Evolutionary conservation across 2,888 invertebrate species (phyloP).

Genomic region (Ennomos fuscantarius): DNA sequence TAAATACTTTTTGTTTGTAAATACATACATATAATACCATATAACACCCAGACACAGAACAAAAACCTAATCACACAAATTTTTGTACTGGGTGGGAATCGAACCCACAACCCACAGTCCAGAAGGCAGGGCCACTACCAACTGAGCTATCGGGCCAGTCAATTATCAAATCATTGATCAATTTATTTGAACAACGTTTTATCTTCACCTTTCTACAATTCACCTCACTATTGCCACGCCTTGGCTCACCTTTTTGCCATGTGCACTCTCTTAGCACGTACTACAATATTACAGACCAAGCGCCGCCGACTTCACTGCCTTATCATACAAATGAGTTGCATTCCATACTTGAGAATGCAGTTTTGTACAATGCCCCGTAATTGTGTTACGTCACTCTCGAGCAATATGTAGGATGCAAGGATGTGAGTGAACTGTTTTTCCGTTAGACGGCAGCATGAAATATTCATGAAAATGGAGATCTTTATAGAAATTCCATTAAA

Average conservation of each 20-base stretch:
- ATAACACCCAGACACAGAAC: too few relatives aligned
- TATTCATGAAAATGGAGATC: slow-evolving; percentile 22
- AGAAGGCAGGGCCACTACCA: too few relatives aligned
- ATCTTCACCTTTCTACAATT: background rate
- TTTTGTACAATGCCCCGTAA: slow-evolving; percentile 44
- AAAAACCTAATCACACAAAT: too few relatives aligned
- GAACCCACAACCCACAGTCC: too few relatives aligned
- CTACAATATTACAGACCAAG: slow-evolving; percentile 67
- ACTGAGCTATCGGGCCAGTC: too few relatives aligned
- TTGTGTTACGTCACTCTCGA: slow-evolving; percentile 51
- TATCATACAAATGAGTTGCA: slow-evolving; percentile 70
- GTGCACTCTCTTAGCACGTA: slow-evolving; percentile 59
- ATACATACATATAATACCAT: too few relatives aligned
- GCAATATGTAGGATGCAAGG: slow-evolving; percentile 37
- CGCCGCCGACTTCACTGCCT: slow-evolving; percentile 57
- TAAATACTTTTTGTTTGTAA: too few relatives aligned
- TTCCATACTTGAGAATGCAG: slow-evolving; percentile 50
- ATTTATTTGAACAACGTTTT: background rate
- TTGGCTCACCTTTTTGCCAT: background rate
- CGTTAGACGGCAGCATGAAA: slow-evolving; percentile 30
- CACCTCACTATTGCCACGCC: background rate
- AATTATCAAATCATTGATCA: background rate
- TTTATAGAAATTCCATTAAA: slow-evolving; percentile 10
- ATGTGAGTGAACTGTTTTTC: slow-evolving; percentile 30
- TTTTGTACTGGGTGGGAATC: too few relatives aligned